phyloP scores from a whole-genome alignment of 2,797 vertebrate species.

The Arctocebus calabarensis region DNA sequence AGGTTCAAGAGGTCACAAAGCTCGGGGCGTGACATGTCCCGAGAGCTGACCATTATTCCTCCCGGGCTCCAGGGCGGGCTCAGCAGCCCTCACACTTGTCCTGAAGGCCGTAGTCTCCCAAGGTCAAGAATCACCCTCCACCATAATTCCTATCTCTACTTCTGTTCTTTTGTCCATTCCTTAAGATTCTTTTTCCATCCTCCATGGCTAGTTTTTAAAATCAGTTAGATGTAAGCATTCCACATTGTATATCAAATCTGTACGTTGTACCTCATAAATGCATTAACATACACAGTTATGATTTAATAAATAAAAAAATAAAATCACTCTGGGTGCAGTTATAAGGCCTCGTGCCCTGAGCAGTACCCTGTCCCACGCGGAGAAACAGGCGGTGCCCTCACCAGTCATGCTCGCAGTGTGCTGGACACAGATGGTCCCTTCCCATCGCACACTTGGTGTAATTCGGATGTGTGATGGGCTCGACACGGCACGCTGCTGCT shows the following conservation, averaged over 20 bases:
- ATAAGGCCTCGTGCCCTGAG: accelerated
- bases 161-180: not conserved
- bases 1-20: too few relatives aligned
- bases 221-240: not conserved
- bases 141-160: not conserved
- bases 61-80: accelerated
- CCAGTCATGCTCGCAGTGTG: not conserved
- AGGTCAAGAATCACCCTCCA: too few relatives aligned
- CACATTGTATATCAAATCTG: too few relatives aligned
- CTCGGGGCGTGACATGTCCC: accelerated
- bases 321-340: not conserved
- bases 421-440: accelerated
- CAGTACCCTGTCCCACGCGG: too few relatives aligned
- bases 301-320: not conserved
- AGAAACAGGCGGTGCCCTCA: too few relatives aligned
- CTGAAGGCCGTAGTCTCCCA: not conserved
- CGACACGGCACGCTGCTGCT: not conserved
- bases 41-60: accelerated
- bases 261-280: too few relatives aligned
- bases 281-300: too few relatives aligned
- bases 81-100: not conserved
- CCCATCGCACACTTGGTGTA: accelerated
- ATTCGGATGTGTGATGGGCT: accelerated
- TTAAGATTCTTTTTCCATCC: not conserved
- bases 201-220: not conserved